Base-by-base conservation (phyloP, 2,113 vertebrate genomes). In the Progne subis region DNA sequence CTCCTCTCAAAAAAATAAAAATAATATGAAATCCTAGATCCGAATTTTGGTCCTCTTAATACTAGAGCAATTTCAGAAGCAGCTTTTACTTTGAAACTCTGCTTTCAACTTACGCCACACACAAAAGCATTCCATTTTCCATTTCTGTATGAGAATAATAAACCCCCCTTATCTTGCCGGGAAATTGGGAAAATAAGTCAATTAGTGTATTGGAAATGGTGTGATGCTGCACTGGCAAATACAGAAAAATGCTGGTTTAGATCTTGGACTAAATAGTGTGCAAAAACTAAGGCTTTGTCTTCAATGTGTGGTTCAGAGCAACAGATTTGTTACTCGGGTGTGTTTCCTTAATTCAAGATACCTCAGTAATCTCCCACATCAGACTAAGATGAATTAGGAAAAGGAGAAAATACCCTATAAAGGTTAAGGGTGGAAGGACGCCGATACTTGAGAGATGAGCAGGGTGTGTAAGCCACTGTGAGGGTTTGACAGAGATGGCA, bases 201-300 rank as follows among this genome's bases (percentile, higher is more conserved):
- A 28, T 83, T 86, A 47, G 53, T n/a, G 17, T 53, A 11, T 71
- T 88, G 72, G 60, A 92, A 94, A 61, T 43, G 32, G 12, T 68
- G 28, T 80, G 82, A 52, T 83, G 49, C 14, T 76, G 72, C 83
- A 26, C 25, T 92, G 81, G 49, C 57, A 92, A 88, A 57, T 20
- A 47, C 37, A 86, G 60, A 70, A 84, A 61, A 44, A 12, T n/a
- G 56, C 39, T 80, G 74, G 1, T 82, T 95, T 78, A 71, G 72
- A 92, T 75, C 44, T 31, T 81, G 44, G 52, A 78, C 83, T 94
- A 68, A 95, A 86, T 24, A 53, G 23, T 81, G 86, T 92, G 92
- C 52, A 78, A 82, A 93, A 94, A 79, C 25, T 41, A 34, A 4
- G 63, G 44, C 44, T 70, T 56, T 53, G 9, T 55, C 39, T 65